These are phyloP conservation scores for Caenorhabditis wallacei DNA, from an alignment of 2,888 invertebrate genomes.

Conservation along the genomic window DNA sequence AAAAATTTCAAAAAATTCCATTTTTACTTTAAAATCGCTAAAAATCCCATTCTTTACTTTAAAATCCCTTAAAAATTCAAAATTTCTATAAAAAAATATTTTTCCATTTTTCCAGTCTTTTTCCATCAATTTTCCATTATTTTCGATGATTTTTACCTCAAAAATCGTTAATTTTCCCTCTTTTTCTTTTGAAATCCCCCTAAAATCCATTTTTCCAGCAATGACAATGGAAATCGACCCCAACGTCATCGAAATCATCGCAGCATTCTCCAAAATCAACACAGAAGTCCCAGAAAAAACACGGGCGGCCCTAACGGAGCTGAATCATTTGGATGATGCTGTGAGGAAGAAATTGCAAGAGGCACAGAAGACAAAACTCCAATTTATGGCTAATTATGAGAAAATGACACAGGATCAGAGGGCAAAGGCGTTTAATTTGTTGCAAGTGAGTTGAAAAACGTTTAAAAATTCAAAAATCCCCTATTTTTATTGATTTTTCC, in stretches of 20 bases:
- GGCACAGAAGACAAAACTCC: conserved; percentile 1
- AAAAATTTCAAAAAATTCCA: too few relatives aligned
- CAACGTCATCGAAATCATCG: neutral
- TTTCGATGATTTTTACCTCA: too few relatives aligned
- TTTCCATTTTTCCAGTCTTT: too few relatives aligned
- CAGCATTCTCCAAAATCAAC: neutral
- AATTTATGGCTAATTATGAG: conserved; percentile 28
- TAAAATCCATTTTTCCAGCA: too few relatives aligned
- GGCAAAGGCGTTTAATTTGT: neutral
- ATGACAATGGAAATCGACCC: conserved; percentile 1
- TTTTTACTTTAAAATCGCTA: too few relatives aligned
- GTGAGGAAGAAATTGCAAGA: neutral
- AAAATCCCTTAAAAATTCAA: too few relatives aligned
- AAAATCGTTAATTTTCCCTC: too few relatives aligned
- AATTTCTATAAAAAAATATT: too few relatives aligned
- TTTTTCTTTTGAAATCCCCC: too few relatives aligned
- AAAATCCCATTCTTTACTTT: too few relatives aligned
- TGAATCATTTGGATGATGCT: neutral
- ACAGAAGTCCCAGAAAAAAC: conserved; percentile 7
- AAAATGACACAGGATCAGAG: conserved; percentile 16
- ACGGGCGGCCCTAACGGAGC: neutral
- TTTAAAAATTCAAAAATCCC: neutral
- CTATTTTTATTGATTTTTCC: neutral
- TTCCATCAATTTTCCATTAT: too few relatives aligned
- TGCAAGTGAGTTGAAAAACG: neutral